Conservation (phyloP, 2,113 vertebrate genomes). For the Pygoscelis antarcticus region DNA sequence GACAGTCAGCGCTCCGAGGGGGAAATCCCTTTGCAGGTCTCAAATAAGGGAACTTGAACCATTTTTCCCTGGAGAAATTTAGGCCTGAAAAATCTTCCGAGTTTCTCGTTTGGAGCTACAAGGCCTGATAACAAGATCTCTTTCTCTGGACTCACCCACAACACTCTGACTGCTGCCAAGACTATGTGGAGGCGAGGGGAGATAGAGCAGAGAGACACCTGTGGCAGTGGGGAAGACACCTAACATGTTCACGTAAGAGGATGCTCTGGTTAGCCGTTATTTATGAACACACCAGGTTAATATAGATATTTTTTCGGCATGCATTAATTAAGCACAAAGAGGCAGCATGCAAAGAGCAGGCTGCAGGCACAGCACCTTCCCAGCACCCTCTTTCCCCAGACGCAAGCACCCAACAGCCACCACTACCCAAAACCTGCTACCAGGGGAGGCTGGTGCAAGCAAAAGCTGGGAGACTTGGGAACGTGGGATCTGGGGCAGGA, state of each 20-base stretch:
- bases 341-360: background rate
- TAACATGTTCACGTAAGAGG: fast-evolving
- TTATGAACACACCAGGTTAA: background rate
- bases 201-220: background rate
- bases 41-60: conserved; percentile 19
- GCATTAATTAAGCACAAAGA: background rate
- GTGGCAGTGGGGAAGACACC: background rate
- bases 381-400: background rate
- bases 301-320: background rate
- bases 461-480: background rate
- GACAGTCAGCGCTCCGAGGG: background rate
- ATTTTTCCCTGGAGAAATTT: conserved; percentile 53
- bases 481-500: background rate
- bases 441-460: background rate
- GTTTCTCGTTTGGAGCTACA: conserved; percentile 25
- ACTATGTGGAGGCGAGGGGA: background rate
- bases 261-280: background rate
- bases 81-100: conserved; percentile 23
- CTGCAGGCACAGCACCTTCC: background rate
- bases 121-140: background rate
- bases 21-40: conserved; percentile 39
- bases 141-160: background rate
- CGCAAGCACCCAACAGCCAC: fast-evolving
- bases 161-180: background rate
- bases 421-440: background rate